Base-by-base conservation (phyloP, 2,797 vertebrate species). In the Fistularia commersonii region DNA sequence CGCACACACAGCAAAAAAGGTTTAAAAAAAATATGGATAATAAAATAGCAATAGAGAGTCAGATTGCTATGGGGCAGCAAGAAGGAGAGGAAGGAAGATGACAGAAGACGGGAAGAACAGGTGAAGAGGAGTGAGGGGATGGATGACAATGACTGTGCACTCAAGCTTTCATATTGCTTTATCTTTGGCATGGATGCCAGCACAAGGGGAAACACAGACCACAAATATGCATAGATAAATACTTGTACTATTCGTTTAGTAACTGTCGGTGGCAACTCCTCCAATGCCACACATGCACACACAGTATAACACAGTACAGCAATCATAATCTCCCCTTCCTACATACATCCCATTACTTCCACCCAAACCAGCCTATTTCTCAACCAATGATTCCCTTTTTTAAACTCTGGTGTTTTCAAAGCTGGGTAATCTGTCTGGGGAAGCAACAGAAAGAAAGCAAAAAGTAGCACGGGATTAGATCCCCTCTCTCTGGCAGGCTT, bases 341-440 rank as follows among this genome's bases (percentile, higher is more conserved):
- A 77, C 53, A 62, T 68, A 72, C 55, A 74, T 48, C 46, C 45
- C 43, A 36, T 47, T 37, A 60, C 45, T 40, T 49, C 45, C 11
- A 56, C 54, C 44, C 45, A 59, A 54, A 32, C 46, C 50, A 31
- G 31, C 10, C 64, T 58, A 54, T 68, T 69, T 69, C 57, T 65
- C 62, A 72, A 70, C 61, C 56, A 72, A 31, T 58, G 38, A 52
- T 63, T 57, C 75, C 57, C 65, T 57, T 74, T 79, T 83, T 65
- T 51, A 75, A 78, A 82, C 58, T 77, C 43, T 75, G 63, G 46
- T 8, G 63, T 50, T 64, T 81, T 86, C 70, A 82, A 80, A 81
- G 70, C 72, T 60, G 64, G 54, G 66, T 85, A 81, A 83, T 86
- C 81, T 79, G 69, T 79, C 72, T 61, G 70, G 70, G 72, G 74